phyloP scores from a whole-genome alignment of 2,888 invertebrate species.

The Clostera curtula region DNA sequence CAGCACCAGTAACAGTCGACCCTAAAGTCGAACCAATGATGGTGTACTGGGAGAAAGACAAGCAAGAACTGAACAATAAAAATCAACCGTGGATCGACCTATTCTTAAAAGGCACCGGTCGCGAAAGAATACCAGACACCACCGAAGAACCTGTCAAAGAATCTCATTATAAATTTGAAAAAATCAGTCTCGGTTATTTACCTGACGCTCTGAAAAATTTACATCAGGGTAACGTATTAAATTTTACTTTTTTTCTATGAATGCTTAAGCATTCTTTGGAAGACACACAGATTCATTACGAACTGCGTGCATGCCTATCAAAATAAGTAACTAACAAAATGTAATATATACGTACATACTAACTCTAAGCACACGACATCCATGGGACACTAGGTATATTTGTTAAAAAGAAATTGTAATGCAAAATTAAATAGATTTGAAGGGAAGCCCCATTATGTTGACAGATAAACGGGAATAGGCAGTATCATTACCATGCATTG shows the following conservation, averaged over 20 bases:
- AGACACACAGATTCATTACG: conserved; percentile 67
- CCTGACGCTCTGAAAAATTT: conserved; percentile 47
- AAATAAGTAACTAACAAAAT: conserved; percentile 1
- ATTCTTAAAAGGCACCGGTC: conserved; percentile 45
- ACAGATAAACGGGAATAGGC: conserved; percentile 4
- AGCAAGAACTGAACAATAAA: conserved; percentile 39
- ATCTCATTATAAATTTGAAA: conserved; percentile 61
- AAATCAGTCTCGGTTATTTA: conserved; percentile 44
- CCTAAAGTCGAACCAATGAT: conserved; percentile 52
- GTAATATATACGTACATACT: background rate
- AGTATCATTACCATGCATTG: background rate
- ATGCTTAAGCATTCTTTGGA: conserved; percentile 28
- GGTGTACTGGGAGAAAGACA: conserved; percentile 67
- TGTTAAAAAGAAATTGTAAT: too few relatives aligned
- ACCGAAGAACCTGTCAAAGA: conserved; percentile 56
- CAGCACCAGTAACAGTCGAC: conserved; percentile 22
- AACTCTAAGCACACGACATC: background rate
- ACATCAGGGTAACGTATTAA: conserved; percentile 58
- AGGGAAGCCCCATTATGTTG: conserved; percentile 7
- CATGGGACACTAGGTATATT: too few relatives aligned
- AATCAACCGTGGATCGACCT: conserved; percentile 57
- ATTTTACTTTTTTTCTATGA: conserved; percentile 26
- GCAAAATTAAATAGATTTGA: background rate
- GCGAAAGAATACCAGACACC: conserved; percentile 57
- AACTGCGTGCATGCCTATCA: conserved; percentile 48